These are phyloP conservation scores for Willisornis vidua DNA, from an alignment of 2,113 vertebrate species.

Conservation along the genomic window DNA sequence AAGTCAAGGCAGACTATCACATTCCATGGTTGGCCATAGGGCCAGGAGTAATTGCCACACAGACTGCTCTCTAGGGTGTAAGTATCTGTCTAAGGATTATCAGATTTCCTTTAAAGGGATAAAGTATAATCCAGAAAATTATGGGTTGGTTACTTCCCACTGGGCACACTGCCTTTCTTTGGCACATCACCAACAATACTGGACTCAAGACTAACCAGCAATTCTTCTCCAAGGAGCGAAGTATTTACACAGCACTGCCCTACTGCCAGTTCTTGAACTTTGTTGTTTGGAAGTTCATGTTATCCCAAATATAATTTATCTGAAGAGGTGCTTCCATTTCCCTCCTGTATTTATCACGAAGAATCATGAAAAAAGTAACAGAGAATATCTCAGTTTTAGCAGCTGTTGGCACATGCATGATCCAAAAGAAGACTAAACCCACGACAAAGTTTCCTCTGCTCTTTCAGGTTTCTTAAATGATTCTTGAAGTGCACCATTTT, in stretches of 20 bases:
- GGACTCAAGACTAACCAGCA: not conserved
- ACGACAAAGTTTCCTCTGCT: not conserved
- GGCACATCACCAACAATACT: fast-evolving
- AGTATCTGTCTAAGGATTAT: not conserved
- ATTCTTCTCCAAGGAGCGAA: not conserved
- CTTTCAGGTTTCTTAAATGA: not conserved
- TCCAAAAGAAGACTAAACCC: not conserved
- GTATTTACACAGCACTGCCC: not conserved
- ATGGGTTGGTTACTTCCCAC: not conserved
- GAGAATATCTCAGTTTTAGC: not conserved
- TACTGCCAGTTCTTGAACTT: not conserved
- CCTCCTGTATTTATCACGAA: not conserved
- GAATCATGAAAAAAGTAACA: not conserved
- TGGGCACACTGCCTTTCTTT: not conserved
- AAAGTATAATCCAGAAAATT: not conserved
- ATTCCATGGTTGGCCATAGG: not conserved
- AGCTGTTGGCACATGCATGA: not conserved
- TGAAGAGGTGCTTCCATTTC: not conserved
- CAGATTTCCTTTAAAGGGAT: not conserved
- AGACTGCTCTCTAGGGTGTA: not conserved
- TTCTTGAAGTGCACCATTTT: not conserved
- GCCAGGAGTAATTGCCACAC: not conserved
- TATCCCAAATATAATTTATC: not conserved
- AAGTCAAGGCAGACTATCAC: not conserved
- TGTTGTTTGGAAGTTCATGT: not conserved